Percentiles rank a stretch among this genome's conserved stretches.
Conservation (phyloP, 1,140 invertebrate species). For the Nymphalis io region DNA sequence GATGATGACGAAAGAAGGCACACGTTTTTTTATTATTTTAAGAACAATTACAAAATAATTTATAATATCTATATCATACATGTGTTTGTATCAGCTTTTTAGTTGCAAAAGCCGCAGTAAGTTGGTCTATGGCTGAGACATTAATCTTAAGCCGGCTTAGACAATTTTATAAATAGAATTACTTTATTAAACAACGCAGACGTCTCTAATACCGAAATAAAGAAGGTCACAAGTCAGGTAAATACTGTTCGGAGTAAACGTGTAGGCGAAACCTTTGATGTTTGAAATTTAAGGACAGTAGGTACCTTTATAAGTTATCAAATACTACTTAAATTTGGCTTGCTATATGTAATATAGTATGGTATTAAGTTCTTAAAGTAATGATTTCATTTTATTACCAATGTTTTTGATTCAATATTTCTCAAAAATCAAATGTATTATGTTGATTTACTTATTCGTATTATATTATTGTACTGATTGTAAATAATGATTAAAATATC, state of each 20-base stretch:
- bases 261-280: slow-evolving; percentile 13
- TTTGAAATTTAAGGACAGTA: background rate
- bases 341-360: too few species aligned
- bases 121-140: background rate
- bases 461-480: background rate
- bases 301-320: background rate
- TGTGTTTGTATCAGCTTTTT: too few species aligned
- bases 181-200: slow-evolving; percentile 14
- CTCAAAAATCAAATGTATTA: too few species aligned
- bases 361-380: too few species aligned
- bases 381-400: too few species aligned
- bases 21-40: too few species aligned
- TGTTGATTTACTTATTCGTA: background rate
- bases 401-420: too few species aligned
- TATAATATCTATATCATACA: too few species aligned
- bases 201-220: slow-evolving; percentile 7
- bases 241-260: background rate
- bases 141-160: slow-evolving; percentile 9
- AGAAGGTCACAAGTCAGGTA: slow-evolving; percentile 8
- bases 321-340: background rate
- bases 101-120: background rate
- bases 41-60: too few species aligned
- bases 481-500: background rate
- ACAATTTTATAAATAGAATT: slow-evolving; percentile 11
- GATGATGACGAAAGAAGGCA: too few species aligned